Base-by-base conservation (phyloP, 2,797 vertebrate genomes). In the Gouania willdenowi region DNA sequence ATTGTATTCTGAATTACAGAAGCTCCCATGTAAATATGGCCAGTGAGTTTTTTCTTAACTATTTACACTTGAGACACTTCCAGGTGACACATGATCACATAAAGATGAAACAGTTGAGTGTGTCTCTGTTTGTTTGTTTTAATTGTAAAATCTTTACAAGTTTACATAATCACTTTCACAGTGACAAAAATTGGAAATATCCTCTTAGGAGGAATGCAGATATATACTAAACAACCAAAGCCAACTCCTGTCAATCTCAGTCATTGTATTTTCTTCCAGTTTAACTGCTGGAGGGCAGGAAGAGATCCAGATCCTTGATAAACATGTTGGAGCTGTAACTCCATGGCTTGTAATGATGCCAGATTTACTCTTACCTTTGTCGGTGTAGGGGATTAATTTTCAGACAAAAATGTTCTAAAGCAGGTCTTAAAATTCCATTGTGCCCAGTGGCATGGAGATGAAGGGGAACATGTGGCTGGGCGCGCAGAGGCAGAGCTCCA, bases 371-470 rank as follows among this genome's bases (percentile, higher is more conserved):
- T 68, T 45, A 64, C 44, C 14, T 30, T 50, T 15, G 66, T 65
- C 26, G 42, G 41, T 66, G 66, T 54, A 8, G 42, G 66, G 77
- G 75, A 79, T 86, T 82, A 67, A 71, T 71, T 84, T 84, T 85
- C 64, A 66, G 46, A 62, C 56, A 65, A 59, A 75, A 81, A 79
- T 66, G 53, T 60, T 13, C 51, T 44, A 64, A 41, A 65, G 45
- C 71, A 66, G 74, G 80, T 82, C 77, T 83, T 86, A 81, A 83
- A 87, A 82, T 83, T 80, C 76, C 41, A 11, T 37, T 63, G 73
- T 78, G 81, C 62, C 61, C 62, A 26, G 66, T 50, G 24, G 67
- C 40, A 28, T 44, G 33, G 36, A 64, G 68, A 71, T 49, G 45
- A 75, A 65, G 58, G 66, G 79, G 79, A 79, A 81, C 68, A 68